Evolutionary conservation across 2,113 vertebrate genomes (phyloP), one percentile per base, ranked within the genome.

Genomic region (human (Homo sapiens)): DNA sequence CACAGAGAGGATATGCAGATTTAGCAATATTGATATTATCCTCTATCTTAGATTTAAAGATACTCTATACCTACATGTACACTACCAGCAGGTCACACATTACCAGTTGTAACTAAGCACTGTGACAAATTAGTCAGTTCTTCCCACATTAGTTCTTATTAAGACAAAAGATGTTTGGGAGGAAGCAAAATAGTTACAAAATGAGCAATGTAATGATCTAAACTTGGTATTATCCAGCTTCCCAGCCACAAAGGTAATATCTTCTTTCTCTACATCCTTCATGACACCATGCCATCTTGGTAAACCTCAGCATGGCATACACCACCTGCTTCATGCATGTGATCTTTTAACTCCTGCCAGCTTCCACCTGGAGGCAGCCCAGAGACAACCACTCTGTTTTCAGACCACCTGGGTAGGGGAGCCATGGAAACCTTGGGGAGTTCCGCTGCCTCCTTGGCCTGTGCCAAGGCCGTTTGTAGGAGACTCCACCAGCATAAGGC

Each of bases 171-270:
- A 25, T 64, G 20, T 57, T 79, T 89, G 96, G 92, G 81, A 93
- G 95, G 97, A 96, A 95, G 93, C 92, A 96, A 97, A 96, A 97
- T 92, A 96, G 83, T 97, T 97, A 97, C 66, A 96, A 98, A 97
- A 97, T 76, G 98, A 97, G 97, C 96, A 86, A 95, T 79, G 75
- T 98, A 96, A 97, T 96, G 99, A 99, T 98, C 99, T 99, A 99
- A 99, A 99, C 98, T 99, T 99, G 99, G 99, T 99, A 99, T 99
- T 99, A 99, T 99, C 99, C 99, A 99, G 99, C 98, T 99, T 99
- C 99, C 99, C 99, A 98, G 99, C 99, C 91, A 99, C 99, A 99
- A 99, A 99, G 99, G 99, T 99, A 99, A 99, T 99, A 99, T 99
- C 99, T 99, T 99, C 99, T 99, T 99, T 99, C 99, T 99, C 99